phyloP scores from a whole-genome alignment of 2,113 vertebrate species.

The Istiophorus platypterus region DNA sequence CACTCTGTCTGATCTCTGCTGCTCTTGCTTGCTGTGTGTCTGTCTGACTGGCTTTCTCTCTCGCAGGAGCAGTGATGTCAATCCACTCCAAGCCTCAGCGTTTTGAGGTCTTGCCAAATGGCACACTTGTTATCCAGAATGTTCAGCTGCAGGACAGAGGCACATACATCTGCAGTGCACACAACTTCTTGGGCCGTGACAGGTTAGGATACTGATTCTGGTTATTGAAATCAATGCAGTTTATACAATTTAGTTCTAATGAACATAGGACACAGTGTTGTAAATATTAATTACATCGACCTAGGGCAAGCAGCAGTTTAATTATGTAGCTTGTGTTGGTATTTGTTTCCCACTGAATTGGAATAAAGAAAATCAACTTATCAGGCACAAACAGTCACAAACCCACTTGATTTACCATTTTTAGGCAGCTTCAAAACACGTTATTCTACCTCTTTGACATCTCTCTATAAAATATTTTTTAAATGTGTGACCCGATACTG shows the following conservation, averaged over 20 bases:
- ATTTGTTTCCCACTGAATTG: not conserved
- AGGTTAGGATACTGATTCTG: slow-evolving; percentile 65
- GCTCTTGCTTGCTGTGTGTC: slow-evolving; percentile 31
- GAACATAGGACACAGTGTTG: slow-evolving; percentile 5
- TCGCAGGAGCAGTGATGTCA: slow-evolving; percentile 89
- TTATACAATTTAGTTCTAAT: slow-evolving; percentile 9
- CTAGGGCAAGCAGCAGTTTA: slow-evolving; percentile 10
- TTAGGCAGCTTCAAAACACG: slow-evolving; percentile 17
- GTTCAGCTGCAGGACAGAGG: slow-evolving; percentile 91
- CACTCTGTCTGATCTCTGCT: slow-evolving; percentile 35
- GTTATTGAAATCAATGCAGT: slow-evolving; percentile 34
- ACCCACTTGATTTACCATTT: not conserved
- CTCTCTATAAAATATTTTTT: not conserved
- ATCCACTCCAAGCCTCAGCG: slow-evolving; percentile 84
- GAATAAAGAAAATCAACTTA: not conserved
- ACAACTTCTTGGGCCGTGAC: slow-evolving; percentile 88
- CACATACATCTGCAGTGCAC: slow-evolving; percentile 91
- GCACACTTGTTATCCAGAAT: slow-evolving; percentile 89
- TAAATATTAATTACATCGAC: not conserved
- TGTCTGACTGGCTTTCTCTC: slow-evolving; percentile 21
- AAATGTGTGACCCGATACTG: not conserved
- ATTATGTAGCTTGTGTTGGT: not conserved
- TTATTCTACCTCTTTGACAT: not conserved
- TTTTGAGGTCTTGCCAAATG: slow-evolving; percentile 91
- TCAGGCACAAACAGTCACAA: not conserved